A percentile compares a stretch with the other conserved stretches of the same genome.
phyloP scores from a whole-genome alignment of 1,140 invertebrate species.

The Drosophila lowei region DNA sequence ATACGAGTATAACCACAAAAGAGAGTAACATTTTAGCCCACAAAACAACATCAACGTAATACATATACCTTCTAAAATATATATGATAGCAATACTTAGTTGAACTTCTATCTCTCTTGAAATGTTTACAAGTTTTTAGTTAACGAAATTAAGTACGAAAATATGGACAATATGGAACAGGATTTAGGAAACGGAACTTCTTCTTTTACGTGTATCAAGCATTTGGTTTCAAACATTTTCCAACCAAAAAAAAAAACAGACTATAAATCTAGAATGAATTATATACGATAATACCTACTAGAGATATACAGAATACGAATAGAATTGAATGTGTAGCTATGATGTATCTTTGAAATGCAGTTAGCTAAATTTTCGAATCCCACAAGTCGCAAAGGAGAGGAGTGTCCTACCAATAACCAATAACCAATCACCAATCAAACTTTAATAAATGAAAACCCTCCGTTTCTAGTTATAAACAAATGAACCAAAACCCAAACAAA shows the following conservation, averaged over 20 bases:
- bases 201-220: constrained; percentile 25
- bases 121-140: constrained; percentile 22
- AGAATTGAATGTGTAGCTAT: constrained; percentile 17
- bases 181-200: constrained; percentile 21
- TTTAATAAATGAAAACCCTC: constrained; percentile 69
- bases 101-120: not conserved
- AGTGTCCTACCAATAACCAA: constrained; percentile 60
- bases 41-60: constrained; percentile 21
- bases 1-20: constrained; percentile 11
- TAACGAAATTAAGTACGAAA: constrained; percentile 47
- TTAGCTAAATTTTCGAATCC: constrained; percentile 57
- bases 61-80: constrained; percentile 14
- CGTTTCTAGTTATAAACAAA: constrained; percentile 79
- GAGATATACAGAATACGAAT: constrained; percentile 14
- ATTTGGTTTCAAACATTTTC: constrained; percentile 30
- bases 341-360: constrained; percentile 37
- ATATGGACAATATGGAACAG: constrained; percentile 59
- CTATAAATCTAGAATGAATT: constrained; percentile 41
- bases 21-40: constrained; percentile 29
- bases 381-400: constrained; percentile 21
- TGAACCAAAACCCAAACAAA: constrained; percentile 68
- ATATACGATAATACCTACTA: constrained; percentile 11
- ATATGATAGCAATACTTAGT: constrained; percentile 18
- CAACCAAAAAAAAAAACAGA: constrained; percentile 10
- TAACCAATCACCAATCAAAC: constrained; percentile 52